These are phyloP conservation scores for Drosophila kanekoi DNA, from an alignment of 2,888 invertebrate species.

Conservation along the genomic window DNA sequence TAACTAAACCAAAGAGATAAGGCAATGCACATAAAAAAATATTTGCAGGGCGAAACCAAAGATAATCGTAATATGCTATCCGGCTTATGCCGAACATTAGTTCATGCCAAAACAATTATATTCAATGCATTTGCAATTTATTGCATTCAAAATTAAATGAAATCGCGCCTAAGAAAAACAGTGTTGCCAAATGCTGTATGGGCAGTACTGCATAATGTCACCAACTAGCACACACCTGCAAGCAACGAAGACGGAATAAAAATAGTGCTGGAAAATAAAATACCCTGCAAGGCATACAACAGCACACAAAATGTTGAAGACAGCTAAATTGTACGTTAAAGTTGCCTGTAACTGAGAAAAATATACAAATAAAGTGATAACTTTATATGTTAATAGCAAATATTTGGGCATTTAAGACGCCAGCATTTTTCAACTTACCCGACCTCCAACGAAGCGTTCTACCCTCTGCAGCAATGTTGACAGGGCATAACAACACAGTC, in stretches of 20 bases:
- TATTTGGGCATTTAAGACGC: too few species aligned
- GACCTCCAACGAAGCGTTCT: background rate
- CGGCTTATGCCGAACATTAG: background rate
- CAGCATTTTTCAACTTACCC: background rate
- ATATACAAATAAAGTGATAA: too few species aligned
- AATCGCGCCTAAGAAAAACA: conserved; percentile 19
- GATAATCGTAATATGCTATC: background rate
- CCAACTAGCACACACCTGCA: conserved; percentile 48
- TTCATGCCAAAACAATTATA: background rate
- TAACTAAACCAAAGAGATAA: conserved; percentile 8
- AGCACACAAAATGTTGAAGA: too few species aligned
- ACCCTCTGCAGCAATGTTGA: conserved; percentile 19
- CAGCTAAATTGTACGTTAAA: background rate
- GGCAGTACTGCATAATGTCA: conserved; percentile 35
- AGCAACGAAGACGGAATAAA: background rate
- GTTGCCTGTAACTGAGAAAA: fast-evolving
- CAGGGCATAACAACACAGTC: conserved; percentile 47
- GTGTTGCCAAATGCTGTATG: conserved; percentile 29
- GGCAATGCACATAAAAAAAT: background rate
- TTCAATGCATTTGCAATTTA: background rate
- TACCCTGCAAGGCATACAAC: conserved; percentile 21
- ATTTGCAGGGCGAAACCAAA: background rate
- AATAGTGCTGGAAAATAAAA: background rate
- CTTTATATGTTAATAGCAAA: too few species aligned
- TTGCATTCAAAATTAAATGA: conserved; percentile 4